phyloP scores from a whole-genome alignment of 30 jellyfish, hydroid and myxozoan species.

The Pseudorhiza aurosa region DNA sequence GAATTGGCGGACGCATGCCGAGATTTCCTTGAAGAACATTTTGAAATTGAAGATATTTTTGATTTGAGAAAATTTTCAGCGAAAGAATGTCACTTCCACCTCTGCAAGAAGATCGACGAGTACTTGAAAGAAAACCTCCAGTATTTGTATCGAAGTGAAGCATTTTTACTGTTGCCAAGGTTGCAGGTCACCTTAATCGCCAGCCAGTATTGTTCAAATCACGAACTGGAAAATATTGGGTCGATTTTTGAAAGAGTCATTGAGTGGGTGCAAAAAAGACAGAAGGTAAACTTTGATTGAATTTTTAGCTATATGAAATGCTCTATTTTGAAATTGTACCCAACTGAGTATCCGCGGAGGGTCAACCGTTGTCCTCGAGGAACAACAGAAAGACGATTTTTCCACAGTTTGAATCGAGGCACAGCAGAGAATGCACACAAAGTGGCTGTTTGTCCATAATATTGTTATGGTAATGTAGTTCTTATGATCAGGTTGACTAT shows the following conservation, averaged over 20 bases:
- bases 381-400: too few species aligned
- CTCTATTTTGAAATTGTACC: background rate
- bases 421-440: too few species aligned
- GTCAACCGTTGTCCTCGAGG: too few species aligned
- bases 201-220: conserved; percentile 47
- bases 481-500: too few species aligned
- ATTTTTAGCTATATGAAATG: background rate
- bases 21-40: conserved; percentile 31
- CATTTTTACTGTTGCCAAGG: conserved; percentile 72
- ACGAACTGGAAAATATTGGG: conserved; percentile 27
- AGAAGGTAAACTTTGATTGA: conserved; percentile 39
- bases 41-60: conserved; percentile 34
- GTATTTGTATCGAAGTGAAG: conserved; percentile 52
- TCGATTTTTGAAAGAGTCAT: conserved; percentile 52
- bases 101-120: conserved; percentile 50
- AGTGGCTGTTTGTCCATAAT: too few species aligned
- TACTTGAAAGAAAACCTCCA: conserved; percentile 56
- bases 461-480: too few species aligned
- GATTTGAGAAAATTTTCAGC: conserved; percentile 65
- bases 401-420: too few species aligned
- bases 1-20: conserved; percentile 63
- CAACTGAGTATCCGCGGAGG: too few species aligned
- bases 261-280: conserved; percentile 73
- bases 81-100: conserved; percentile 17
- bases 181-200: conserved; percentile 71